A percentile compares a stretch with the other conserved stretches of the same genome.
Evolutionary conservation across 2,797 vertebrate species (phyloP).

Genomic region (Echiichthys vipera): DNA sequence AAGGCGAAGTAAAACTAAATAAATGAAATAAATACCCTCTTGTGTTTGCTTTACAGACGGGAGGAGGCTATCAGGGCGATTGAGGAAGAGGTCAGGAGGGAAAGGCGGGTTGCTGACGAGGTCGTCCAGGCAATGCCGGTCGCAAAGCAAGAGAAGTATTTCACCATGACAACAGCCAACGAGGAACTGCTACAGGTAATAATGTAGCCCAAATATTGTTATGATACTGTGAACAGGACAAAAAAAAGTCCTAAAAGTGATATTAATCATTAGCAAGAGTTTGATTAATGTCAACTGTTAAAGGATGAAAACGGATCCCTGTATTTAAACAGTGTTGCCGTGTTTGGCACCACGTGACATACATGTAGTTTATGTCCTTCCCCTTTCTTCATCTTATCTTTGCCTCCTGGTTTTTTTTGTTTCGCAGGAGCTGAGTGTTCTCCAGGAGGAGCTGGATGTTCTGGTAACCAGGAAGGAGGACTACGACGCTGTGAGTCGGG

Average conservation of each 20-base stretch:
- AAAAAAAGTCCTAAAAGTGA: no score
- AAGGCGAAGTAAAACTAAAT: neutral
- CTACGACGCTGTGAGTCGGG: conserved; percentile 87
- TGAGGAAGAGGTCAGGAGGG: conserved; percentile 89
- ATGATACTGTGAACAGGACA: neutral
- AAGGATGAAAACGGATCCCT: no score
- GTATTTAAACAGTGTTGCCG: no score
- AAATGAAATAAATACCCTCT: neutral
- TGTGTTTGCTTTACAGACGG: conserved; percentile 82
- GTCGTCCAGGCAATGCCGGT: conserved; percentile 92
- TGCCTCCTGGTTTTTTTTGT: neutral
- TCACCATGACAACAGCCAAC: conserved; percentile 89
- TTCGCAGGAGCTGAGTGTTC: conserved; percentile 87
- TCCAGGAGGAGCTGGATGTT: conserved; percentile 92
- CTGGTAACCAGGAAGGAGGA: conserved; percentile 88
- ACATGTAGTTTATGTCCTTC: neutral
- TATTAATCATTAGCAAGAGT: neutral
- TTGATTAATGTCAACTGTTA: neutral
- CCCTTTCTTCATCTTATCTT: neutral
- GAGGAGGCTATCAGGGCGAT: conserved; percentile 89
- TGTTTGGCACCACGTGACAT: neutral
- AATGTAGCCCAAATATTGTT: neutral
- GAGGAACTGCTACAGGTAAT: conserved; percentile 93
- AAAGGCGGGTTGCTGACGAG: conserved; percentile 89
- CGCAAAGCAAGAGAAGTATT: conserved; percentile 90